Percentiles rank a stretch among this genome's conserved stretches.
phyloP scores from a whole-genome alignment of 2,113 vertebrate species.

The Rhinopomastus cyanomelas region DNA sequence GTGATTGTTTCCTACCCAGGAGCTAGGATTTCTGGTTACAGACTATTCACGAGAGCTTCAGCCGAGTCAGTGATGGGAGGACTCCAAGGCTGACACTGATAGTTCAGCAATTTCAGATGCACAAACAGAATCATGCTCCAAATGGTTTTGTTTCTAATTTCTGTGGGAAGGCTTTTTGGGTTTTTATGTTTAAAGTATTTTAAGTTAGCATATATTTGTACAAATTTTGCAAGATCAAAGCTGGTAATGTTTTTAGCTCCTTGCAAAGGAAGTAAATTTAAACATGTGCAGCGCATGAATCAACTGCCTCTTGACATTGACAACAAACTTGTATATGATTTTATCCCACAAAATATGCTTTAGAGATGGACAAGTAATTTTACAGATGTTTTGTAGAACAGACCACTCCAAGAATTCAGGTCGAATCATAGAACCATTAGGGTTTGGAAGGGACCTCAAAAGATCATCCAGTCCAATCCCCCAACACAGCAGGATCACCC shows the following conservation, averaged over 20 bases:
- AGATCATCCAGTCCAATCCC: no score
- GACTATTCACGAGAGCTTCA: background rate
- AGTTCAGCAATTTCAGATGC: background rate
- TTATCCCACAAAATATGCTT: background rate
- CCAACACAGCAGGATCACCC: no score
- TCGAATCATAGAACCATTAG: no score
- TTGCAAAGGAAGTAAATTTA: background rate
- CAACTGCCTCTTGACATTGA: background rate
- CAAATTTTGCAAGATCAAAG: background rate
- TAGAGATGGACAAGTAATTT: constrained; percentile 17
- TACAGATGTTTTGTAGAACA: background rate
- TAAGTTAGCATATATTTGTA: background rate
- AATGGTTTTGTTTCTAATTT: background rate
- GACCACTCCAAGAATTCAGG: background rate
- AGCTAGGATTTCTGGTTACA: background rate
- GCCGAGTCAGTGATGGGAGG: background rate
- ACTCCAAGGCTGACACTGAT: background rate
- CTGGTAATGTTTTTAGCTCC: background rate
- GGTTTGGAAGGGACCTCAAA: no score
- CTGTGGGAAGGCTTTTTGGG: background rate
- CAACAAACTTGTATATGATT: background rate
- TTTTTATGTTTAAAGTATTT: background rate
- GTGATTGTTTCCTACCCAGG: background rate
- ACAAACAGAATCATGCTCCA: background rate
- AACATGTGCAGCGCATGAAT: background rate